phyloP scores from a whole-genome alignment of 37 sponge, comb jelly and placozoan genomes.

The Spongilla lacustris region DNA sequence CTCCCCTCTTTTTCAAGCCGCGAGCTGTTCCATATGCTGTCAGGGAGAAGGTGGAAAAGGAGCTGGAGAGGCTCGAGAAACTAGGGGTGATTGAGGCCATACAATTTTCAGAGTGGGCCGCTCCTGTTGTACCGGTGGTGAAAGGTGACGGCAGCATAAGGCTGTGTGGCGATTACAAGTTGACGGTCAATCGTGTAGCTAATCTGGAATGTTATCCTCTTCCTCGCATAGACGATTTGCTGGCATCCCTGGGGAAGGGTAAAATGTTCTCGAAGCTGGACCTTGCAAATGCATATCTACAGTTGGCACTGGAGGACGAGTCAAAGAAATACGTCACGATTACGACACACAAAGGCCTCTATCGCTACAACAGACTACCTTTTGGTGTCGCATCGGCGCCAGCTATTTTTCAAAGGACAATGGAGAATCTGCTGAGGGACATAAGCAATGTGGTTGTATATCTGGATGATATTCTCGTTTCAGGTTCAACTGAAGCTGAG shows the following conservation, averaged over 20 bases:
- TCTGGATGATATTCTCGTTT: conserved; percentile 38
- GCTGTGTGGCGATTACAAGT: too few species aligned
- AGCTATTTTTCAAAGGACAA: background rate
- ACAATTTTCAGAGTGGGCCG: conserved; percentile 9
- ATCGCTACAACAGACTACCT: too few species aligned
- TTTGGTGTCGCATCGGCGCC: too few species aligned
- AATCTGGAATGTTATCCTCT: too few species aligned
- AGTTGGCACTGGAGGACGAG: too few species aligned
- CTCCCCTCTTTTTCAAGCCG: conserved; percentile 5
- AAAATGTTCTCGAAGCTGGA: too few species aligned
- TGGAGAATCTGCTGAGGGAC: conserved; percentile 21
- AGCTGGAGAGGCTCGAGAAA: conserved; percentile 4
- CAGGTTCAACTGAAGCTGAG: background rate
- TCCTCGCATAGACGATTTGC: too few species aligned
- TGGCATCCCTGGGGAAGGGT: too few species aligned
- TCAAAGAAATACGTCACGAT: too few species aligned
- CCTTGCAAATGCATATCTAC: too few species aligned
- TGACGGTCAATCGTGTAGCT: too few species aligned
- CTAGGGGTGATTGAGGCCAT: conserved; percentile 2
- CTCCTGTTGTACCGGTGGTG: conserved; percentile 20
- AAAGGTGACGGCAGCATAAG: background rate
- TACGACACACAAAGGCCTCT: too few species aligned
- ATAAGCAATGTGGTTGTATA: background rate
- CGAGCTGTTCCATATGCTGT: conserved; percentile 9
- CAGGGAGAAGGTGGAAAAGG: conserved; percentile 2